Evolutionary conservation across 2,113 vertebrate genomes (phyloP).

Genomic region (Brevimyrus niger): DNA sequence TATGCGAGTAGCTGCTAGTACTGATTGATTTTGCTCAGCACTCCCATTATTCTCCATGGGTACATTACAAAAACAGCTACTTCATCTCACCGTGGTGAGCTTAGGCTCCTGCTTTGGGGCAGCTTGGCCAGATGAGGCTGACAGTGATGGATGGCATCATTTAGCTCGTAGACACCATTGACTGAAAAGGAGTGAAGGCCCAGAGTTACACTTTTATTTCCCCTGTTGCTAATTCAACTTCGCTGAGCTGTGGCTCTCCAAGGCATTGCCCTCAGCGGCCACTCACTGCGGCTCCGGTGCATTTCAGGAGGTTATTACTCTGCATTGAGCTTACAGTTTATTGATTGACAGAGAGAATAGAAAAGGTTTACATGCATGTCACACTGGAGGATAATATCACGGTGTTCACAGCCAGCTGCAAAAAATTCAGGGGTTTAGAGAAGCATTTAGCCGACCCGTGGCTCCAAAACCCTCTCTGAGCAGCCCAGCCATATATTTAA

Average conservation of each 20-base stretch:
- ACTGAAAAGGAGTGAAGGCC: background rate
- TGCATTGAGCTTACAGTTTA: background rate
- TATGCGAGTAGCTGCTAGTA: background rate
- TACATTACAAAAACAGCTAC: background rate
- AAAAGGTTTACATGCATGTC: background rate
- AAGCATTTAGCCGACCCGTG: background rate
- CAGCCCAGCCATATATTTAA: background rate
- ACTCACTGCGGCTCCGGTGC: background rate
- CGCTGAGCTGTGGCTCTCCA: background rate
- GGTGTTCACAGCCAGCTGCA: background rate
- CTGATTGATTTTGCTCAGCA: background rate
- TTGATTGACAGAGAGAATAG: background rate
- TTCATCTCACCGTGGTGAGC: background rate
- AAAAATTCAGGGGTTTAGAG: background rate
- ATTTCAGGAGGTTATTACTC: background rate
- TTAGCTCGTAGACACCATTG: constrained; percentile 2
- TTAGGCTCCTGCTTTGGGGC: background rate
- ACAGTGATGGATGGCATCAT: constrained; percentile 19
- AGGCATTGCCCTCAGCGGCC: background rate
- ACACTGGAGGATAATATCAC: background rate
- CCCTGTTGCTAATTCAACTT: background rate
- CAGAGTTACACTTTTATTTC: background rate
- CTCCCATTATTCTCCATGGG: background rate
- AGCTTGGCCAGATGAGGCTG: background rate
- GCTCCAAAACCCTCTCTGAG: background rate